These are phyloP conservation scores for Abramis brama DNA, from an alignment of 2,113 vertebrate species.

Conservation along the genomic window DNA sequence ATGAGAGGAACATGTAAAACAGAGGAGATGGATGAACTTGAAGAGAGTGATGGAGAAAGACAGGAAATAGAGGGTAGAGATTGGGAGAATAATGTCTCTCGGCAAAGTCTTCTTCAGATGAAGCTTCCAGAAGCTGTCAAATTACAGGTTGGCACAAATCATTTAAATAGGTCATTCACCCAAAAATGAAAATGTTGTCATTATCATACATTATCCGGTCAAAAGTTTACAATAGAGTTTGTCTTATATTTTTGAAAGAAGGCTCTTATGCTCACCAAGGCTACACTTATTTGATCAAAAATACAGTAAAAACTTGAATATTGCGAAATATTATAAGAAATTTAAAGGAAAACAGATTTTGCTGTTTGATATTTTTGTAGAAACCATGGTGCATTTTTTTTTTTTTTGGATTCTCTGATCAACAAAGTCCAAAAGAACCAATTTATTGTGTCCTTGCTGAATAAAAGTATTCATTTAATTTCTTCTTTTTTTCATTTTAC, in stretches of 20 bases:
- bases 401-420: no score
- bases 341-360: no score
- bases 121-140: conserved; percentile 93
- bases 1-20: conserved; percentile 52
- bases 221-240: neutral
- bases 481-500: no score
- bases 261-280: neutral
- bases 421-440: no score
- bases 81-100: conserved; percentile 65
- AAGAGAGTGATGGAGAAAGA: conserved; percentile 62
- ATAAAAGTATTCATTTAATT: no score
- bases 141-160: conserved; percentile 78
- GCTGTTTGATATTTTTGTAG: no score
- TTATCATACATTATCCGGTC: neutral
- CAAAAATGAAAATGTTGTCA: neutral
- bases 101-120: conserved; percentile 90
- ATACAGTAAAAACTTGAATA: no score
- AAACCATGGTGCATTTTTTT: no score
- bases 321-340: no score
- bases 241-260: neutral
- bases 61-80: conserved; percentile 59
- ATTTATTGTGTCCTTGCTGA: no score
- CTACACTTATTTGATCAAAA: no score
- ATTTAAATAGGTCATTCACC: neutral
- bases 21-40: conserved; percentile 41